Base-by-base conservation (phyloP, 2,797 vertebrate species). In the Phalloptychus januarius region DNA sequence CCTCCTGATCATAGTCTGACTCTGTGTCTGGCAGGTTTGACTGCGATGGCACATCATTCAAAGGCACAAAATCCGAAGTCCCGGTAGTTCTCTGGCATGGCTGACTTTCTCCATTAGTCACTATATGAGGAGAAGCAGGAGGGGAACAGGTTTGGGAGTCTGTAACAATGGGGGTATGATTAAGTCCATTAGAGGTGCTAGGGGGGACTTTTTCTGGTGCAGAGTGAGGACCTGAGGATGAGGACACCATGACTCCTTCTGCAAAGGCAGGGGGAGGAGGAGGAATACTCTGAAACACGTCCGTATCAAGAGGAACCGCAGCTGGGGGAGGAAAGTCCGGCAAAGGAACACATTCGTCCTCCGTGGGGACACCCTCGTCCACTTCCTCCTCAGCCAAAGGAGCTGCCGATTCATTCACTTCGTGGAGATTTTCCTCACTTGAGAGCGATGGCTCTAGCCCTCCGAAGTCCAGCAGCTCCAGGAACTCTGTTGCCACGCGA, bases 1-100 rank as follows among this genome's bases (percentile, higher is more conserved):
- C 97, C 78, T 98, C 97, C 50, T 97, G 97, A 89, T 98, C 97
- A 0, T 97, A 97, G 91, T 98, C 97, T 0, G 97, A 98, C 88
- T 98, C 97, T 3, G 95, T 79, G 72, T 97, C 97, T 0, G 82
- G 95, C 7, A 94, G 89, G 42, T 93, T 91, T 72, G 89, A 89
- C 74, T 94, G 95, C 72, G 94, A 79, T 0, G 87, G 89, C 38
- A 96, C 95, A 79, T 95, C 93, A 0, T 82, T 75, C 1, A 86
- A 91, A 40, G 92, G 91, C 78, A 92, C 83, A 33, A 84, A 80
- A 73, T 81, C 84, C 2, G 85, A 89, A 1, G 76, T 81, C 50
- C 72, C 74, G 80, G 81, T 89, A 72, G 72, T 44, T 46, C 72
- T 85, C 45, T 77, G 83, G 74, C 78, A 36, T 0, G 63, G 67